Evolutionary conservation across 1,140 invertebrate genomes (phyloP).

Genomic region (Doryteuthis pealeii): DNA sequence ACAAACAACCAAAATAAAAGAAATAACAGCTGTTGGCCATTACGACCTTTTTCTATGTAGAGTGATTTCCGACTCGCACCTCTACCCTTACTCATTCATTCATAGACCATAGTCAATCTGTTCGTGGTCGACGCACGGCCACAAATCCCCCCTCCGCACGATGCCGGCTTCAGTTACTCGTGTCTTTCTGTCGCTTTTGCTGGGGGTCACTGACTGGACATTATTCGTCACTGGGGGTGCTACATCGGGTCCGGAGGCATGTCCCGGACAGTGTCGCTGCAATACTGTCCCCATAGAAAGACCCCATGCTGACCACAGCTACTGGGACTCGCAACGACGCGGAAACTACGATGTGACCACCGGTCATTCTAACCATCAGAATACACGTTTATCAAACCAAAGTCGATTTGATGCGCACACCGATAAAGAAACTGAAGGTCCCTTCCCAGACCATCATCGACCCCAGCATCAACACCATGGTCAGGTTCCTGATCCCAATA

Average conservation of each 20-base stretch:
- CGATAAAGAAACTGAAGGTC: too few species aligned
- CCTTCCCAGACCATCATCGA: neutral
- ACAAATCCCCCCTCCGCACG: neutral
- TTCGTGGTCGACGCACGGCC: neutral
- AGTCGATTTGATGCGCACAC: too few species aligned
- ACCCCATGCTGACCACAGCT: neutral
- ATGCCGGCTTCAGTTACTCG: neutral
- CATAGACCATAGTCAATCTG: neutral
- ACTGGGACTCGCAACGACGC: neutral
- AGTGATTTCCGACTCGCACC: too few species aligned
- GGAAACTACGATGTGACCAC: neutral
- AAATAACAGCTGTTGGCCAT: too few species aligned
- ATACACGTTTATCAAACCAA: too few species aligned
- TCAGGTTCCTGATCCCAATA: neutral
- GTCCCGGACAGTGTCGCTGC: neutral
- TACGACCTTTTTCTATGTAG: too few species aligned
- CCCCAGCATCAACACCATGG: neutral
- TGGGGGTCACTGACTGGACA: neutral
- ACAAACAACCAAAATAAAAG: too few species aligned
- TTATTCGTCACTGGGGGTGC: neutral
- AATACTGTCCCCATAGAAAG: neutral
- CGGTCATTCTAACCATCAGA: neutral
- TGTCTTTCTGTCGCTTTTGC: neutral
- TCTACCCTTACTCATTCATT: neutral
- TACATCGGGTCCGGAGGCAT: neutral